Evolutionary conservation across 2,113 vertebrate species (phyloP).

Genomic region (Spilogale gracilis): DNA sequence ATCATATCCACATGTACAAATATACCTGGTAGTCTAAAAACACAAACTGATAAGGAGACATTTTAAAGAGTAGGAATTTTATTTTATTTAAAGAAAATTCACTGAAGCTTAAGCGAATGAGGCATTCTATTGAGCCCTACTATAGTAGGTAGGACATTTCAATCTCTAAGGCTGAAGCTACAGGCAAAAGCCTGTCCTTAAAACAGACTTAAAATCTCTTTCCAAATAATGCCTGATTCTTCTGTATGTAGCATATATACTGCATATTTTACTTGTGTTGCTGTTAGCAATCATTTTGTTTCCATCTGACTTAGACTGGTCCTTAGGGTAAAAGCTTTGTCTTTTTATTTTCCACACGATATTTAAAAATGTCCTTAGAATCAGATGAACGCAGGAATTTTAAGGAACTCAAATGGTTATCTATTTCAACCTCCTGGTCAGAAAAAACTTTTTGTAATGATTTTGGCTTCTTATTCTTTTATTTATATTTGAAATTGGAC

Average conservation of each 20-base stretch:
- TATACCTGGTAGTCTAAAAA: not conserved
- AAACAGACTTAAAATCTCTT: not conserved
- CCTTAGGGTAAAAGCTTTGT: not conserved
- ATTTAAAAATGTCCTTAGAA: not conserved
- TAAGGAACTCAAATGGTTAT: not conserved
- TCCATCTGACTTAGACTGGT: not conserved
- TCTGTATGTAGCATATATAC: not conserved
- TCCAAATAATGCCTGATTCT: not conserved
- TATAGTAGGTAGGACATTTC: not conserved
- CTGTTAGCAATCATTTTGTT: slow-evolving; percentile 26
- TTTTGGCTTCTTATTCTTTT: not conserved
- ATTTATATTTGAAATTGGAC: not conserved
- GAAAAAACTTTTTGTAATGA: not conserved
- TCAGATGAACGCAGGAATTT: not conserved
- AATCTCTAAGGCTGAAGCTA: not conserved
- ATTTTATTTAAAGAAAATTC: slow-evolving; percentile 50
- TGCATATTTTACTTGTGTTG: not conserved
- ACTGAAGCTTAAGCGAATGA: not conserved
- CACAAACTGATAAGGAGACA: not conserved
- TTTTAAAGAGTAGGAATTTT: not conserved
- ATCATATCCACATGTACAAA: not conserved
- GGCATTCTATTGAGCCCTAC: not conserved
- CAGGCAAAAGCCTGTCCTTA: not conserved
- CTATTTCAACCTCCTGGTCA: not conserved
- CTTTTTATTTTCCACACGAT: not conserved